Evolutionary conservation across 2,797 vertebrate genomes (phyloP).

Genomic region (Leptodactylus fallax): DNA sequence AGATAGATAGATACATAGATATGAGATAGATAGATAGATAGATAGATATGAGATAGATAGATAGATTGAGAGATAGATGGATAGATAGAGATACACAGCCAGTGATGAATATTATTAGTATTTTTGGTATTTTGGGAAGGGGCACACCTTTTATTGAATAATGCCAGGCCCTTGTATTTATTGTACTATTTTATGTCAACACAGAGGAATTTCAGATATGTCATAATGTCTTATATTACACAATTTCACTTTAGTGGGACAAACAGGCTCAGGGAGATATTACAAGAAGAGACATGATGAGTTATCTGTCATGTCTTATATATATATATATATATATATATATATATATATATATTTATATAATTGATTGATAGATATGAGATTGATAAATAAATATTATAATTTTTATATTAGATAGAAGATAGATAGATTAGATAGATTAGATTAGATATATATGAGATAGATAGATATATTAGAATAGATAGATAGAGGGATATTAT

Average conservation of each 20-base stretch:
- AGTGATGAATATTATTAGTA: neutral
- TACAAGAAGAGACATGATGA: neutral
- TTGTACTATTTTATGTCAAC: neutral
- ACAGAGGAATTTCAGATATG: neutral
- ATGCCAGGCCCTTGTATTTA: neutral
- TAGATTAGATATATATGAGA: too few species aligned
- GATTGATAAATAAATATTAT: too few species aligned
- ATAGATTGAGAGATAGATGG: slow-evolving; percentile 5
- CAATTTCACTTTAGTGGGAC: neutral
- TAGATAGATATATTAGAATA: too few species aligned
- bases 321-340: too few species aligned
- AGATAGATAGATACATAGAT: slow-evolving; percentile 19
- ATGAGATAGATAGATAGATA: slow-evolving; percentile 16
- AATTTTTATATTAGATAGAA: too few species aligned
- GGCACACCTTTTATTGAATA: neutral
- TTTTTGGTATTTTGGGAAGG: too few species aligned
- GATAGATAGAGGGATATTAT: too few species aligned
- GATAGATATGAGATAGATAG: neutral
- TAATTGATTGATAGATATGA: too few species aligned
- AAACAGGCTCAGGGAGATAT: too few species aligned
- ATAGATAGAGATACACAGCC: neutral
- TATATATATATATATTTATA: too few species aligned
- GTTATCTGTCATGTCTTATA: too few species aligned
- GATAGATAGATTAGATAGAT: too few species aligned
- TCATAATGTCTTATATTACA: neutral